Conservation (phyloP, 2,113 vertebrate species). For the Malaclemys terrapin region DNA sequence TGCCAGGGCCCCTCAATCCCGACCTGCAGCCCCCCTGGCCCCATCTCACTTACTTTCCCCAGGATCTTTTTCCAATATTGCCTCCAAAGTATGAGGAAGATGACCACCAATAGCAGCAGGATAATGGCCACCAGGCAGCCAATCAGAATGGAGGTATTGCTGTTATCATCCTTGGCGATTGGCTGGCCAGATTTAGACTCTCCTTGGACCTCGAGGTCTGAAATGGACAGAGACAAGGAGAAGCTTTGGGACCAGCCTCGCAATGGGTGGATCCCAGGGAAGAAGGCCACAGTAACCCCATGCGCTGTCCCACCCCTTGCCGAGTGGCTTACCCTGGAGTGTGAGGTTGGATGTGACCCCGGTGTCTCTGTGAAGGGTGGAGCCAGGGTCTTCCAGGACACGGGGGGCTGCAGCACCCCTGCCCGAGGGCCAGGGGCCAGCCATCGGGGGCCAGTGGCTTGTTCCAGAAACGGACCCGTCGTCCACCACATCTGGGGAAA, state of each 20-base stretch:
- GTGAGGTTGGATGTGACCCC: constrained; percentile 9
- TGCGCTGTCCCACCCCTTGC: neutral
- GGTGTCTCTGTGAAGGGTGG: neutral
- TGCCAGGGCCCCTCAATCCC: neutral
- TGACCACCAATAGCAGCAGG: constrained; percentile 89
- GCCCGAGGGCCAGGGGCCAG: neutral
- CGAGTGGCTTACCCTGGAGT: neutral
- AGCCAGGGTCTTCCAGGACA: neutral
- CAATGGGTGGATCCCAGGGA: neutral
- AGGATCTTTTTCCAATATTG: constrained; percentile 94
- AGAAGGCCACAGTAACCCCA: neutral
- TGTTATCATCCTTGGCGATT: constrained; percentile 88
- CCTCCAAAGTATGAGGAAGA: constrained; percentile 93
- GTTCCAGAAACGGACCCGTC: neutral
- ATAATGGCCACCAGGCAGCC: constrained; percentile 96
- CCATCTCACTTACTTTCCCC: constrained; percentile 83
- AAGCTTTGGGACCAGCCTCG: neutral
- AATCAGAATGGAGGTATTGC: constrained; percentile 91
- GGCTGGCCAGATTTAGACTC: constrained; percentile 83
- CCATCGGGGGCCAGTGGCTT: neutral
- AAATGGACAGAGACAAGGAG: neutral
- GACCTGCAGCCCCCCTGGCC: too few relatives aligned
- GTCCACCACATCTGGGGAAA: neutral
- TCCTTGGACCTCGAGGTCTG: constrained; percentile 61
- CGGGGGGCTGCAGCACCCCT: neutral